Percentiles rank a stretch among this genome's conserved stretches.
Evolutionary conservation across 1,140 invertebrate species (phyloP).

Genomic region (Meloidogyne exigua): DNA sequence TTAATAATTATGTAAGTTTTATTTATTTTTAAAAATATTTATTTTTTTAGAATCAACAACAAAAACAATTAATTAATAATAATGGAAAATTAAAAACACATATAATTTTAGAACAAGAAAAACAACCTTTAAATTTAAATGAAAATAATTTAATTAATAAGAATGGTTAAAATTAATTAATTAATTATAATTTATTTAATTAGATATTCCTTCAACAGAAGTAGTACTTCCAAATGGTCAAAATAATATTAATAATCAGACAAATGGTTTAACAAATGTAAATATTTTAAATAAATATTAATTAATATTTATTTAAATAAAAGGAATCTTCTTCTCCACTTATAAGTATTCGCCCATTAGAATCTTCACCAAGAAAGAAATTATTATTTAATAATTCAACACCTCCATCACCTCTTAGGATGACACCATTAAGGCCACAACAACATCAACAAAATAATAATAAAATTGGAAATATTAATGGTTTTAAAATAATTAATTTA

Average conservation of each 20-base stretch:
- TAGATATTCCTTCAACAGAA: too few species aligned
- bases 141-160: conserved; percentile 3
- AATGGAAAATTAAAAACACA: not conserved
- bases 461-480: not conserved
- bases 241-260: too few species aligned
- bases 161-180: too few species aligned
- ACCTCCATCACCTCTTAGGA: not conserved
- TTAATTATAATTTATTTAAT: too few species aligned
- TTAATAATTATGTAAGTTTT: not conserved
- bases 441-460: too few species aligned
- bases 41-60: not conserved
- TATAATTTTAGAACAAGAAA: not conserved
- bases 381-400: not conserved
- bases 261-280: too few species aligned
- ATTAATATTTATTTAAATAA: not conserved
- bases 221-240: too few species aligned
- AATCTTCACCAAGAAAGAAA: not conserved
- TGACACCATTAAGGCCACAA: not conserved
- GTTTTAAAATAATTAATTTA: too few species aligned
- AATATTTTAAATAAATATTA: too few species aligned
- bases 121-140: not conserved
- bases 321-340: not conserved
- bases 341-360: not conserved
- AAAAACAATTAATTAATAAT: not conserved
- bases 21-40: too few species aligned